phyloP scores from a whole-genome alignment of 2,888 invertebrate genomes.

The Phyllotreta cruciferae region DNA sequence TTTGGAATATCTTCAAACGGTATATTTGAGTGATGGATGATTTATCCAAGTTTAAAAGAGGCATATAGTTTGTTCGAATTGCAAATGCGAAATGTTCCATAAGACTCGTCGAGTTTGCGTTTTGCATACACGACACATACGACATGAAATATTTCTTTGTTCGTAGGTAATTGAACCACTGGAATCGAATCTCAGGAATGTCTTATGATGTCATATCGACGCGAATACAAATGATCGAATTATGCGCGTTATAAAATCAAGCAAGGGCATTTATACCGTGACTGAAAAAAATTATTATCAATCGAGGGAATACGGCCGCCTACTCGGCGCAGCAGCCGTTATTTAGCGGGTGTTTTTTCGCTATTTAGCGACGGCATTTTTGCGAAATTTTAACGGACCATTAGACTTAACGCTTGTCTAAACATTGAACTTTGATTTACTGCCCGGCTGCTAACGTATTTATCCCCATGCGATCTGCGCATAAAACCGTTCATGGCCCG shows the following conservation, averaged over 20 bases:
- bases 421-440: conserved; percentile 28
- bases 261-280: conserved; percentile 27
- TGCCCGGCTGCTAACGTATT: conserved; percentile 13
- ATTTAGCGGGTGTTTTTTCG: neutral
- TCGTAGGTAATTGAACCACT: conserved; percentile 31
- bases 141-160: conserved; percentile 32
- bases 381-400: conserved; percentile 30
- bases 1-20: no score
- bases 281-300: conserved; percentile 11
- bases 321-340: neutral
- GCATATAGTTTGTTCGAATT: conserved; percentile 23
- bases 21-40: no score
- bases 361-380: neutral
- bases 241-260: conserved; percentile 28
- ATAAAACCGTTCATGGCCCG: conserved; percentile 6
- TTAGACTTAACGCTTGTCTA: conserved; percentile 34
- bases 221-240: conserved; percentile 29
- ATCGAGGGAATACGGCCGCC: neutral
- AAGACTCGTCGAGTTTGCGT: conserved; percentile 13
- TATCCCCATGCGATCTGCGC: conserved; percentile 20
- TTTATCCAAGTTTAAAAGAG: no score
- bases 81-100: conserved; percentile 21
- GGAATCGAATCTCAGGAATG: conserved; percentile 31
- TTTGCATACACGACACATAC: conserved; percentile 29
- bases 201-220: conserved; percentile 29